Evolutionary conservation across 2,113 vertebrate genomes (phyloP), one percentile per base, ranked within the genome.

Genomic region (Toxotes jaculatrix): DNA sequence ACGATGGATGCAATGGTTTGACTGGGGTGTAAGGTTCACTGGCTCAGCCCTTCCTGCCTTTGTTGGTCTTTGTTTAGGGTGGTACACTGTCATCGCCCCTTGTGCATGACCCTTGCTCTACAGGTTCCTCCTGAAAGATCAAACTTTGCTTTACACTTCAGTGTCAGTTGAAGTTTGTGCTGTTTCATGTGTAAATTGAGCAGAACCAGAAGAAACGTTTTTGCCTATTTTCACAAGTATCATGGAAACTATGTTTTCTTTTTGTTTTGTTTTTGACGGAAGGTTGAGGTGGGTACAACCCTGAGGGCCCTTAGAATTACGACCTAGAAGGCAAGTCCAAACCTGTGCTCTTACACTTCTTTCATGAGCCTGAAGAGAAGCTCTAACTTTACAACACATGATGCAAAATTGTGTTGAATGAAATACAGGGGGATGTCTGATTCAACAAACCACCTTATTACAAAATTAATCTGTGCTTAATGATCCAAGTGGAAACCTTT

Each of bases 31-130:
- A 85, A 62, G 87, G 86, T 87, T 92, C 85, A 85, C 47, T 4
- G 38, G 74, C 83, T 73, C 87, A 81, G 85, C 90, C 92, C 93
- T 93, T 95, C 93, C 94, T 95, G 93, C 82, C 83, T 92, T 95
- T 95, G 93, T 95, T 92, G 68, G 69, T 61, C 82, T 85, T 90
- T 93, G 90, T 89, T 92, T 89, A 74, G 76, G 80, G 79, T 87
- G 87, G 79, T 88, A 74, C 45, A 51, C 73, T 75, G 57, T 82
- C 63, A 80, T 91, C 55, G 75, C 62, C 40, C 76, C 63, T 83
- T 69, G 61, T 38, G 66, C 7, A 3, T 81, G 64, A 87, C 85
- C 87, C 85, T 77, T 69, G 78, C 74, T 80, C 80, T 53, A 63
- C 89, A 88, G 77, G 89, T 87, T 86, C 27, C 21, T 87, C 83